These are phyloP conservation scores for Donacobius atricapilla DNA, from an alignment of 2,113 vertebrate species.

Conservation along the genomic window DNA sequence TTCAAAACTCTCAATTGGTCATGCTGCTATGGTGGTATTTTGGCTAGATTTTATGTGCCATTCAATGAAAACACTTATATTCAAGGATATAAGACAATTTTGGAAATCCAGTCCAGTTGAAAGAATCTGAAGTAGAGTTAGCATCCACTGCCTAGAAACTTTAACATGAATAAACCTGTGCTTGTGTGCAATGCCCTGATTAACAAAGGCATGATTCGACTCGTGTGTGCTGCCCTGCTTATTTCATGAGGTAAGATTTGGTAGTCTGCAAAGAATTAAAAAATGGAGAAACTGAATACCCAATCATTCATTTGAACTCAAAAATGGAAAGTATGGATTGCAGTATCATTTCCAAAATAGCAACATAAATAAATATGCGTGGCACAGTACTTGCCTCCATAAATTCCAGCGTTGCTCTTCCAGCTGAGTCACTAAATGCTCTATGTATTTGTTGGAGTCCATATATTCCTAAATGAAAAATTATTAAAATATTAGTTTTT, in stretches of 20 bases:
- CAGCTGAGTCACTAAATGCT: conserved; percentile 84
- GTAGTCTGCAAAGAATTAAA: neutral
- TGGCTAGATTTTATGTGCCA: neutral
- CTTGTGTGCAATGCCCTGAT: neutral
- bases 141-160: neutral
- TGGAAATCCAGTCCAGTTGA: neutral
- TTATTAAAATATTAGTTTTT: neutral
- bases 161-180: neutral
- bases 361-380: neutral
- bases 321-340: neutral
- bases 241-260: neutral
- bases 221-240: neutral
- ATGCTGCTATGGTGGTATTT: neutral
- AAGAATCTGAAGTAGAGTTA: neutral
- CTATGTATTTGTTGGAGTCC: conserved; percentile 87
- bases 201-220: neutral
- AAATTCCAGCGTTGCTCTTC: conserved; percentile 85
- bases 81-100: neutral
- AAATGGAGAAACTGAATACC: neutral
- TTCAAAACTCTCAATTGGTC: neutral
- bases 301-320: neutral
- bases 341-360: neutral
- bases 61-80: neutral
- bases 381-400: conserved; percentile 77
- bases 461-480: conserved; percentile 80